Conservation (phyloP, 2,797 vertebrate species). For the Tokudaia tokunoshimensis region DNA sequence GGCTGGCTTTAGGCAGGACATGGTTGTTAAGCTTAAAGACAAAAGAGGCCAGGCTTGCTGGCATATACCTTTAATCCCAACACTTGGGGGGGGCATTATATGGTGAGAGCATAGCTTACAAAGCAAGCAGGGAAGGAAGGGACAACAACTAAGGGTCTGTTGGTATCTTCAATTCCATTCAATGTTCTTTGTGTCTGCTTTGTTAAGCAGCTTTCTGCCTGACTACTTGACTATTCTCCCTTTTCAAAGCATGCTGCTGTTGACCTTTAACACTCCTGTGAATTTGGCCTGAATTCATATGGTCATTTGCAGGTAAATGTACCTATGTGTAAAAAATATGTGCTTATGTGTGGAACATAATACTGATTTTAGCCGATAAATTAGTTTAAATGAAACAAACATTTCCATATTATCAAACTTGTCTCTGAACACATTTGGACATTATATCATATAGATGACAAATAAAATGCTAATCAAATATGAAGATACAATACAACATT, state of each 20-base stretch:
- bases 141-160: not conserved
- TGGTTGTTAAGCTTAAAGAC: not conserved
- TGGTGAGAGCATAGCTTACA: not conserved
- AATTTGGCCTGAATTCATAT: constrained; percentile 43
- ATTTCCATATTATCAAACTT: constrained; percentile 66
- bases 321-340: constrained; percentile 19
- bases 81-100: not conserved
- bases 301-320: constrained; percentile 59
- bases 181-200: constrained; percentile 42
- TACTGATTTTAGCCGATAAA: constrained; percentile 56
- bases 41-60: not conserved
- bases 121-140: not conserved
- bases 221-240: constrained; percentile 18
- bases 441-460: constrained; percentile 67
- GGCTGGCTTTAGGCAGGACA: not conserved
- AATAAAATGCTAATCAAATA: constrained; percentile 70
- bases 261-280: constrained; percentile 44
- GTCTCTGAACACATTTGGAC: constrained; percentile 70
- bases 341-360: constrained; percentile 46
- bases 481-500: constrained; percentile 64
- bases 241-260: constrained; percentile 36
- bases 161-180: constrained; percentile 48
- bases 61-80: not conserved
- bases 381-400: constrained; percentile 73
- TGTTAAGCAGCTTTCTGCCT: constrained; percentile 43